Base-by-base conservation (phyloP, 2,888 invertebrate genomes). In the Caenorhabditis virilis region DNA sequence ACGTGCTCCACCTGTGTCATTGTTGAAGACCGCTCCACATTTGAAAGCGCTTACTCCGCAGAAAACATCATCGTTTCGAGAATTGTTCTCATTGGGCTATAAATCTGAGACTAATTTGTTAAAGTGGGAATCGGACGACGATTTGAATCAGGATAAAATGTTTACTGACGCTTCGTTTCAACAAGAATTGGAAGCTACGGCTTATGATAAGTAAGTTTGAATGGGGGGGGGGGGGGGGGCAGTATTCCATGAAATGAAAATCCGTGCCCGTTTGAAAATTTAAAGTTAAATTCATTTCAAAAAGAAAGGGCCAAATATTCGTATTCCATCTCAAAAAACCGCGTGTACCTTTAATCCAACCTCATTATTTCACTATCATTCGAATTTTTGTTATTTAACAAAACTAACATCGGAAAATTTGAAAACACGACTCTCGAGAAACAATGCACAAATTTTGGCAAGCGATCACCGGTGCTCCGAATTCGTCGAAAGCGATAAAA, bases 131-230 rank as follows among this genome's bases (percentile, higher is more conserved):
- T 47, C 54, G 0, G 33, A 57, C 53, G 57, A 47, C 33, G 22
- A 23, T 15, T 20, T 9, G 7, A 35, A 35, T 35, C 33, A 20
- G 20, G 11, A n/a, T 20, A 18, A 3, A 11, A 18, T n/a, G 15
- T 22, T 13, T 9, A 25, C 23, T 11, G 65, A 66, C 49, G 69
- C 57, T 33, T 52, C 49, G 15, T 64, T 71, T 27, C 53, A 58
- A 41, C 46, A 54, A 35, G 71, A 71, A 43, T 55, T 71, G 36
- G 57, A 65, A 18, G 62, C 56, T 1, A 48, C 62, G n/a, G 50
- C 48, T 2, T 71, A 71, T 51, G 68, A 68, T 53, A 56, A 64
- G 70, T 71, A 45, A 55, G 70, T 67, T 58, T 22, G 39, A 22
- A 43, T 22, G 20, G 30, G 30, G 30, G 30, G 30, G 30, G 30